A percentile compares a stretch with the other conserved stretches of the same genome.
Conservation (phyloP, 2,888 invertebrate genomes). For the Eristalinus aeneus region DNA sequence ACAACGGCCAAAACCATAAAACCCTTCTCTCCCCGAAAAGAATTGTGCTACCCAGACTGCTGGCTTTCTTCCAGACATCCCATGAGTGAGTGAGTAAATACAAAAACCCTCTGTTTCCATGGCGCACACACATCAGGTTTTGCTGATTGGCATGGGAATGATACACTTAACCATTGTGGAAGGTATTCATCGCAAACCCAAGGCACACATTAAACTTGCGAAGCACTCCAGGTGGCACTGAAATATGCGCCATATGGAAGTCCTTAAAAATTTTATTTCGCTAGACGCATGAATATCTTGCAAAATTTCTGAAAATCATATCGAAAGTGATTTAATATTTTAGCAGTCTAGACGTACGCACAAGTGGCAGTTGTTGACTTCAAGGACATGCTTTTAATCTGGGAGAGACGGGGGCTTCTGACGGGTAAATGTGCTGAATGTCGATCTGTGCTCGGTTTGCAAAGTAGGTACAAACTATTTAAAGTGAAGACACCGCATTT, state of each 20-base stretch:
- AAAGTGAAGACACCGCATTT: too few relatives aligned
- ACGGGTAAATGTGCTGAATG: too few relatives aligned
- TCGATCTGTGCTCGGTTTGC: too few relatives aligned
- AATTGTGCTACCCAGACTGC: neutral
- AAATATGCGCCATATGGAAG: neutral
- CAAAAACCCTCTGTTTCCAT: neutral
- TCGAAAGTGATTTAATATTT: neutral
- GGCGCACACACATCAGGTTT: neutral
- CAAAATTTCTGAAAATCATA: neutral
- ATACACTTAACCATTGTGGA: neutral
- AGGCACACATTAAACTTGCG: constrained; percentile 1
- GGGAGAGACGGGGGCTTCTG: too few relatives aligned
- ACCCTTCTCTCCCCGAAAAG: neutral
- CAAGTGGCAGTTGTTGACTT: neutral
- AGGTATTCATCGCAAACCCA: neutral
- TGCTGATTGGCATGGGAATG: neutral
- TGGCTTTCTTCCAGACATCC: neutral
- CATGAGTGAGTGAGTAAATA: neutral
- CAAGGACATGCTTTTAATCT: too few relatives aligned
- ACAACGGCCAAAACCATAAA: neutral
- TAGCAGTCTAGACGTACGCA: neutral
- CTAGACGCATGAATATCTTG: neutral
- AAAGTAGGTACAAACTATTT: too few relatives aligned
- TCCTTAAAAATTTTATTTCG: neutral
- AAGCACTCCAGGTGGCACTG: constrained; percentile 8